Percentiles rank a stretch among this genome's conserved stretches.
These are phyloP conservation scores for Corvus moneduloides DNA, from an alignment of 2,113 vertebrate species.

Conservation along the genomic window DNA sequence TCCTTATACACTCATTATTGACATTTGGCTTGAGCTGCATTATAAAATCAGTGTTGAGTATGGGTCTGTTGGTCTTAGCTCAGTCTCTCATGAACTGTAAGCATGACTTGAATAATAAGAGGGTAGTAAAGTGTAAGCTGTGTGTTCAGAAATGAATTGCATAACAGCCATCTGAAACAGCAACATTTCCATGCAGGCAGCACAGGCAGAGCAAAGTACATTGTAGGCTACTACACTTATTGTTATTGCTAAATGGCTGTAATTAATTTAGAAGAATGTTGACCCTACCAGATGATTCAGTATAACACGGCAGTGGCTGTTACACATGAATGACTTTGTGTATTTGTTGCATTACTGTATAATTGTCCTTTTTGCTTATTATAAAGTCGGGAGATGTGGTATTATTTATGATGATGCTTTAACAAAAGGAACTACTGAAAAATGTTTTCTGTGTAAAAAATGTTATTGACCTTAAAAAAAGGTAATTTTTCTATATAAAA, in stretches of 20 bases:
- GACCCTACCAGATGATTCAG: conserved; percentile 27
- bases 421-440: not conserved
- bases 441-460: not conserved
- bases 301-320: not conserved
- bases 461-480: not conserved
- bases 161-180: not conserved
- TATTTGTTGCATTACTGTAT: not conserved
- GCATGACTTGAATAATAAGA: conserved; percentile 54
- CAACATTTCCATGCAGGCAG: conserved; percentile 35
- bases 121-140: not conserved
- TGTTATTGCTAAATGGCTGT: conserved; percentile 53
- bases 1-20: not conserved
- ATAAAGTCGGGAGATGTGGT: conserved; percentile 36
- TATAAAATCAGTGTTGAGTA: conserved; percentile 32
- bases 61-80: conserved; percentile 39
- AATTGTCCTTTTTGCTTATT: conserved; percentile 47
- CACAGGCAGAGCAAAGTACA: conserved; percentile 16
- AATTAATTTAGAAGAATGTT: conserved; percentile 65
- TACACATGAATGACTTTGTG: not conserved
- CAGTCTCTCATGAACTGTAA: conserved; percentile 33
- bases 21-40: conserved; percentile 13
- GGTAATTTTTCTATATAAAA: not conserved
- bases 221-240: not conserved
- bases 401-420: conserved; percentile 15
- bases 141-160: not conserved